Evolutionary conservation across 2,888 invertebrate genomes (phyloP).

Genomic region (Cephus pygmeus): DNA sequence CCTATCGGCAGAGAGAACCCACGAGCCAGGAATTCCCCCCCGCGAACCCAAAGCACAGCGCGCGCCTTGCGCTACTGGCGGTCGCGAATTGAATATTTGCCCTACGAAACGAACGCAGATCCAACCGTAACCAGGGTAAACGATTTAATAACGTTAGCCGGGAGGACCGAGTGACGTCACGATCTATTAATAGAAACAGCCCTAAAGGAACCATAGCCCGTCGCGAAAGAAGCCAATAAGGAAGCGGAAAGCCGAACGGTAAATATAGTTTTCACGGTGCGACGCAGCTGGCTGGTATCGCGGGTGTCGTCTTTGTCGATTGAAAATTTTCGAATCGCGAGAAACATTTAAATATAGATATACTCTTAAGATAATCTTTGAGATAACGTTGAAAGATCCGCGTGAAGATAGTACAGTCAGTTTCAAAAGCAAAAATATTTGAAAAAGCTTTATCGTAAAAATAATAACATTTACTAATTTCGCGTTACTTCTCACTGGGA

Average conservation of each 20-base stretch:
- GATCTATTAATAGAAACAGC: background rate
- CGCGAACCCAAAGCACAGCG: background rate
- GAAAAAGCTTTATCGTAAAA: background rate
- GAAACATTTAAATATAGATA: too few relatives aligned
- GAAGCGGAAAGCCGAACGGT: background rate
- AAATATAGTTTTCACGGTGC: background rate
- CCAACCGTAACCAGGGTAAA: background rate
- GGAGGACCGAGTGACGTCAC: background rate
- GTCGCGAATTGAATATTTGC: background rate
- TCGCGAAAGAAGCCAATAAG: background rate
- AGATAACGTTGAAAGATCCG: background rate
- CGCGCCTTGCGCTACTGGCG: background rate
- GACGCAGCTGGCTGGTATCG: background rate
- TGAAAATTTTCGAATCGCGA: background rate
- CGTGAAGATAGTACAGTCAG: background rate
- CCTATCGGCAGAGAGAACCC: too few relatives aligned
- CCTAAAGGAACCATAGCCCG: background rate
- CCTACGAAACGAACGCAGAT: background rate
- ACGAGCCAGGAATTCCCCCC: background rate
- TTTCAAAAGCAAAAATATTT: too few relatives aligned
- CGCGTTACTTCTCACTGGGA: background rate
- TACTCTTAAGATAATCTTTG: too few relatives aligned
- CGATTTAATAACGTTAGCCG: background rate
- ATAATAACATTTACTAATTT: background rate
- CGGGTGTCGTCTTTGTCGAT: background rate